These are phyloP conservation scores for Mesorhabditis spiculigera DNA, from an alignment of 2,888 invertebrate genomes.

Conservation along the genomic window DNA sequence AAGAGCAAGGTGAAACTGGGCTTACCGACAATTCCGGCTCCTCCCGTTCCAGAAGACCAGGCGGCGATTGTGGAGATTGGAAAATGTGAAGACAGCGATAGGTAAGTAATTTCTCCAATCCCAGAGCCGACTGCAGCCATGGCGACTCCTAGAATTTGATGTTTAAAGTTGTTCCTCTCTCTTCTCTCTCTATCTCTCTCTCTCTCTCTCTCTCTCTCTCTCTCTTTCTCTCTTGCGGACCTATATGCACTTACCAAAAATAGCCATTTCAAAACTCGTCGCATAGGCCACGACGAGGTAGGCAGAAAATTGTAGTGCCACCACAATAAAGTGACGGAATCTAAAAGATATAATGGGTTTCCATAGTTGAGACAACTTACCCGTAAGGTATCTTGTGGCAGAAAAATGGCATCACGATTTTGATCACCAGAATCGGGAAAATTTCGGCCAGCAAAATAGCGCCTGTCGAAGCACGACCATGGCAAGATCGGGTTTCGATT, in stretches of 20 bases:
- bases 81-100: constrained; percentile 73
- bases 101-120: constrained; percentile 75
- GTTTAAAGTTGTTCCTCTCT: too few relatives aligned
- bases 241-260: background rate
- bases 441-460: constrained; percentile 78
- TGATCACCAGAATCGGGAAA: constrained; percentile 72
- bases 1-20: background rate
- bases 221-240: too few relatives aligned
- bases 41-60: constrained; percentile 78
- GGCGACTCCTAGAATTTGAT: constrained; percentile 66
- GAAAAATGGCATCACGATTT: constrained; percentile 72
- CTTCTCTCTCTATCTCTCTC: too few relatives aligned
- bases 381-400: constrained; percentile 61
- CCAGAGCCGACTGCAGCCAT: constrained; percentile 74
- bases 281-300: constrained; percentile 54
- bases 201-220: too few relatives aligned
- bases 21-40: constrained; percentile 72
- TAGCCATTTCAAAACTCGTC: constrained; percentile 28
- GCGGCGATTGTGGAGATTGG: constrained; percentile 74
- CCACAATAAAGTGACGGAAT: constrained; percentile 41
- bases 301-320: constrained; percentile 37
- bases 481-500: background rate
- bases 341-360: constrained; percentile 21
- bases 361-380: constrained; percentile 31
- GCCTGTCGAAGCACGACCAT: constrained; percentile 29